These are phyloP conservation scores for Gari tellinella DNA, from an alignment of 2,888 invertebrate species.

Conservation along the genomic window DNA sequence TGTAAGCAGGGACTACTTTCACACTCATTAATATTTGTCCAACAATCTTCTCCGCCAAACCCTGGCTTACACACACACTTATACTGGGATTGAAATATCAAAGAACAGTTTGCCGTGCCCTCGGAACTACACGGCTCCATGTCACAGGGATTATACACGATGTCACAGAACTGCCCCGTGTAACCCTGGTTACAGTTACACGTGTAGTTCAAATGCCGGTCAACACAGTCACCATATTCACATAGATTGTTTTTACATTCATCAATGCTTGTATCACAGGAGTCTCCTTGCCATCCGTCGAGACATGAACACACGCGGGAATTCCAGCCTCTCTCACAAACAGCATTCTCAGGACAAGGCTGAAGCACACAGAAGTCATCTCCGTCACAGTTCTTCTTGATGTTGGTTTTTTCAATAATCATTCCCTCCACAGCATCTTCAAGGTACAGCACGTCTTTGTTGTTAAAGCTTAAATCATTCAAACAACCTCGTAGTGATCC, in stretches of 20 bases:
- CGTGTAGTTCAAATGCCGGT: conserved; percentile 67
- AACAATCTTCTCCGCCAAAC: conserved; percentile 73
- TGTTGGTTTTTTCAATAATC: conserved; percentile 38
- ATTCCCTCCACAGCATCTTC: conserved; percentile 39
- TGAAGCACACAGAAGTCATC: conserved; percentile 71
- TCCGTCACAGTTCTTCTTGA: conserved; percentile 71
- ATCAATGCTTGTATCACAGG: conserved; percentile 72
- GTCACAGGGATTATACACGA: conserved; percentile 66
- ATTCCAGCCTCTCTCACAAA: conserved; percentile 79
- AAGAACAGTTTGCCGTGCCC: conserved; percentile 66
- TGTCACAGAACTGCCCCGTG: conserved; percentile 71
- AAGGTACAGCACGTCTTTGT: conserved; percentile 39
- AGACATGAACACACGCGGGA: conserved; percentile 72
- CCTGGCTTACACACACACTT: conserved; percentile 75
- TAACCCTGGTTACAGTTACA: conserved; percentile 69
- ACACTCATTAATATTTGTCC: conserved; percentile 66
- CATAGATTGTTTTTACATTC: conserved; percentile 70
- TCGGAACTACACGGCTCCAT: conserved; percentile 65
- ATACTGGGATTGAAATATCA: conserved; percentile 65
- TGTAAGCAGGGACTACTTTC: conserved; percentile 67
- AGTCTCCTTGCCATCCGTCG: conserved; percentile 76
- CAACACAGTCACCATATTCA: conserved; percentile 68
- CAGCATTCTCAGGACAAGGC: conserved; percentile 73
- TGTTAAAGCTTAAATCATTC: conserved; percentile 72
- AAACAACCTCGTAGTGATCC: conserved; percentile 79